A percentile compares a stretch with the other conserved stretches of the same genome.
These are phyloP conservation scores for Syngnathus typhle DNA, from an alignment of 2,113 vertebrate species.

Conservation along the genomic window DNA sequence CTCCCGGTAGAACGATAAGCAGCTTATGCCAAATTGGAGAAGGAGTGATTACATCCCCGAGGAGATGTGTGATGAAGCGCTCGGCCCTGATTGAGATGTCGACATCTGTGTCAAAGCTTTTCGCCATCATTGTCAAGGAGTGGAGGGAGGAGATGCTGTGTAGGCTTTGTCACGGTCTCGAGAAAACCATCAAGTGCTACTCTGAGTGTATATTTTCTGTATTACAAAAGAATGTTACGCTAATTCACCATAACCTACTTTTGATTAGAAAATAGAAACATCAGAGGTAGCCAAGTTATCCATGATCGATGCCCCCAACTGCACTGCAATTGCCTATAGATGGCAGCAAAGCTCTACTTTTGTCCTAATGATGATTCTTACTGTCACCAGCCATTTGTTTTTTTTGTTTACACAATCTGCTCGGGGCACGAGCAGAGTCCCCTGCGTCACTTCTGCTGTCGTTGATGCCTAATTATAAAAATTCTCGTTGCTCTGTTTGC, in stretches of 20 bases:
- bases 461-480: too few relatives aligned
- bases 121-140: constrained; percentile 23
- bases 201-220: not conserved
- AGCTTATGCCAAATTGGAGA: constrained; percentile 54
- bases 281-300: not conserved
- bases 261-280: not conserved
- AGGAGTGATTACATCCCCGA: constrained; percentile 57
- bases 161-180: constrained; percentile 6
- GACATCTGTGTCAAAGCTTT: constrained; percentile 18
- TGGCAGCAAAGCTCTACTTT: too few relatives aligned
- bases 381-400: too few relatives aligned
- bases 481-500: too few relatives aligned
- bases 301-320: too few relatives aligned
- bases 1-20: constrained; percentile 61
- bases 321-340: too few relatives aligned
- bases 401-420: too few relatives aligned
- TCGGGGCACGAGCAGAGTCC: too few relatives aligned
- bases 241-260: not conserved
- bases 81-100: constrained; percentile 32
- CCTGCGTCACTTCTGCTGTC: too few relatives aligned
- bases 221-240: not conserved
- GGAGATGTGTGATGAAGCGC: constrained; percentile 51
- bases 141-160: not conserved
- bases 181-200: not conserved
- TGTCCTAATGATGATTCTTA: too few relatives aligned